Evolutionary conservation across 2,888 invertebrate genomes (phyloP).

Genomic region (Neoitamus cyanurus): DNA sequence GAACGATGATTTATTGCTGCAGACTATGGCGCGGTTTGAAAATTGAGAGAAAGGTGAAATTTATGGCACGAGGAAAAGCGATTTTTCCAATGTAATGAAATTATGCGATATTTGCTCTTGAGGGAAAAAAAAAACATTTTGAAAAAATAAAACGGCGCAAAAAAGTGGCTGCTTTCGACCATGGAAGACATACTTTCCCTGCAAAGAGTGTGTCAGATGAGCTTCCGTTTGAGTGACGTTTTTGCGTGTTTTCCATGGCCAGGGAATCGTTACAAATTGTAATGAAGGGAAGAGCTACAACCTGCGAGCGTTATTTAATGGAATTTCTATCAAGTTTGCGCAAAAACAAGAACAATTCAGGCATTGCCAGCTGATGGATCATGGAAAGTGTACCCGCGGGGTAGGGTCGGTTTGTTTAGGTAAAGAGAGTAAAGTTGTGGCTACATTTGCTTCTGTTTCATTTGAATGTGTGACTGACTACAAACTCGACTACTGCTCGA

Average conservation of each 20-base stretch:
- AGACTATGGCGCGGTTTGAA: not conserved
- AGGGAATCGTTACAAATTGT: not conserved
- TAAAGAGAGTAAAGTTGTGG: too few relatives aligned
- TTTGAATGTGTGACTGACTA: too few relatives aligned
- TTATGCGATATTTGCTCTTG: not conserved
- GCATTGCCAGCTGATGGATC: not conserved
- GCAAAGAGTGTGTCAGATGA: not conserved
- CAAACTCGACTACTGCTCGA: too few relatives aligned
- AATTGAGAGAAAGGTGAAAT: constrained; percentile 19
- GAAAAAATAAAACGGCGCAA: not conserved
- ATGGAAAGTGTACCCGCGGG: not conserved
- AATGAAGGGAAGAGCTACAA: not conserved
- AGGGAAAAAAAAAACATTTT: not conserved
- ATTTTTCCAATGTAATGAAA: constrained; percentile 4
- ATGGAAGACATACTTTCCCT: not conserved
- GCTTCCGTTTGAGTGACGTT: not conserved
- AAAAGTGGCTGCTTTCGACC: not conserved
- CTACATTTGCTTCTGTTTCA: too few relatives aligned
- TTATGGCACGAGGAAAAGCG: constrained; percentile 20
- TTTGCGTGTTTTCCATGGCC: not conserved
- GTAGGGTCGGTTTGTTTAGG: too few relatives aligned
- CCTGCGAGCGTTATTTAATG: not conserved
- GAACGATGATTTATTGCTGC: constrained; percentile 4
- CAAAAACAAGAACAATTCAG: not conserved
- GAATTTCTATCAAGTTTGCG: not conserved